A percentile compares a stretch with the other conserved stretches of the same genome.
Evolutionary conservation across 2,797 vertebrate species (phyloP).

Genomic region (Sebastes oblongus): DNA sequence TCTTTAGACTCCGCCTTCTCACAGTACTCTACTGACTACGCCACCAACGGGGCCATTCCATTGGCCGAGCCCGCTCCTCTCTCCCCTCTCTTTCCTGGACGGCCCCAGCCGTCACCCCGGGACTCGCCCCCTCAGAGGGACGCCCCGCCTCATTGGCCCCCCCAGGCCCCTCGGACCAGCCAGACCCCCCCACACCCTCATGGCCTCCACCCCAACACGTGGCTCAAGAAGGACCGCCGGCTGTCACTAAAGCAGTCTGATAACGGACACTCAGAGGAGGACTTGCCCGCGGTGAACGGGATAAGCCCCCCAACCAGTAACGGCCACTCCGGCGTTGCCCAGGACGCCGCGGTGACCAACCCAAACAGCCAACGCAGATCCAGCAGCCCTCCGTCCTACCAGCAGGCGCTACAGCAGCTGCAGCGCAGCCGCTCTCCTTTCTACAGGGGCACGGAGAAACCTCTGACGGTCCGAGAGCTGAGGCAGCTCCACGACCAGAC

Average conservation of each 20-base stretch:
- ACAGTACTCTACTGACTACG: slow-evolving; percentile 90
- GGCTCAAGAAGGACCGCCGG: slow-evolving; percentile 82
- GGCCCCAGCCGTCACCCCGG: slow-evolving; percentile 47
- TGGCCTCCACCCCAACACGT: slow-evolving; percentile 84
- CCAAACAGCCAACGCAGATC: slow-evolving; percentile 32
- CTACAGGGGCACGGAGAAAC: slow-evolving; percentile 66
- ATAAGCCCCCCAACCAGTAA: slow-evolving; percentile 2
- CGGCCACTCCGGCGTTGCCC: background rate
- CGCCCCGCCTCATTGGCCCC: slow-evolving; percentile 32
- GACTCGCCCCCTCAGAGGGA: slow-evolving; percentile 62
- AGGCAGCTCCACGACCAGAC: slow-evolving; percentile 66
- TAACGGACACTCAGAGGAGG: slow-evolving; percentile 68
- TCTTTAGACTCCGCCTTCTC: slow-evolving; percentile 94
- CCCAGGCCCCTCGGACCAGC: slow-evolving; percentile 1
- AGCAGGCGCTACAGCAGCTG: slow-evolving; percentile 73
- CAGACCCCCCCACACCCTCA: slow-evolving; percentile 64
- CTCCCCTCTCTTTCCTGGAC: slow-evolving; percentile 43
- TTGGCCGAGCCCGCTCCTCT: slow-evolving; percentile 29
- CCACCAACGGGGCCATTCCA: slow-evolving; percentile 73
- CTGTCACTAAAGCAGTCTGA: slow-evolving; percentile 81
- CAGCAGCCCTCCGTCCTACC: slow-evolving; percentile 73
- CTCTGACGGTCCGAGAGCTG: slow-evolving; percentile 72
- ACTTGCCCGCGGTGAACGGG: slow-evolving; percentile 36
- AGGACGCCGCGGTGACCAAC: background rate
- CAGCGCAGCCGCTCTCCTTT: slow-evolving; percentile 68